Evolutionary conservation across 2,797 vertebrate species (phyloP).

Genomic region (Pantherophis alleghaniensis): DNA sequence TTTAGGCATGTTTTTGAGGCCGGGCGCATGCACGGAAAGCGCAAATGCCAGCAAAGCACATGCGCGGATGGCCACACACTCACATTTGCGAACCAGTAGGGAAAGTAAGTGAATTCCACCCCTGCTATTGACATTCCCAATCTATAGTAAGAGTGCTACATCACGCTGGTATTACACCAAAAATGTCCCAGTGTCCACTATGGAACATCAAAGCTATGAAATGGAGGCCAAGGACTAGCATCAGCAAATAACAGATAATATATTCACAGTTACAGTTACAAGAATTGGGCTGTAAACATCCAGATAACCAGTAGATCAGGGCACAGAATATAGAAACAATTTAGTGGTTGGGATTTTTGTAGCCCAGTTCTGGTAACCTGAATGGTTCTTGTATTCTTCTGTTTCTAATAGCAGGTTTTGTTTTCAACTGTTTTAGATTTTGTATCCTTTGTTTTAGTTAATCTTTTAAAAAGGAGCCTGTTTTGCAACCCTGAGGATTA

Average conservation of each 20-base stretch:
- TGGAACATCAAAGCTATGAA: background rate
- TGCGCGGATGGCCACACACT: too few species aligned
- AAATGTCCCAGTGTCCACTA: background rate
- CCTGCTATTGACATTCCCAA: background rate
- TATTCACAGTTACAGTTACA: background rate
- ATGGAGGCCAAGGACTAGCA: background rate
- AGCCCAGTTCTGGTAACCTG: background rate
- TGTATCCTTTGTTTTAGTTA: background rate
- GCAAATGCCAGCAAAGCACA: too few species aligned
- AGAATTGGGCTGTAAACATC: background rate
- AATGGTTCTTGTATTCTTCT: background rate
- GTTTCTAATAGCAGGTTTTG: background rate
- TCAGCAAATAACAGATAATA: background rate
- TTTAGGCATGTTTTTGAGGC: too few species aligned
- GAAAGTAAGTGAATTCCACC: too few species aligned
- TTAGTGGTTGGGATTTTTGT: background rate
- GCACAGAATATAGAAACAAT: background rate
- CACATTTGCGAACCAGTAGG: too few species aligned
- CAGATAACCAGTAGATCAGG: background rate
- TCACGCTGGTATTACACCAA: too few species aligned
- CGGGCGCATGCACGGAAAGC: too few species aligned
- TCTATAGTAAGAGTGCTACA: background rate
- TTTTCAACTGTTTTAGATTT: background rate
- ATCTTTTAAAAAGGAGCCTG: background rate
- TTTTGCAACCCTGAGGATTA: background rate